These are phyloP conservation scores for Anabacerthia variegaticeps DNA, from an alignment of 2,797 vertebrate genomes.

Conservation along the genomic window DNA sequence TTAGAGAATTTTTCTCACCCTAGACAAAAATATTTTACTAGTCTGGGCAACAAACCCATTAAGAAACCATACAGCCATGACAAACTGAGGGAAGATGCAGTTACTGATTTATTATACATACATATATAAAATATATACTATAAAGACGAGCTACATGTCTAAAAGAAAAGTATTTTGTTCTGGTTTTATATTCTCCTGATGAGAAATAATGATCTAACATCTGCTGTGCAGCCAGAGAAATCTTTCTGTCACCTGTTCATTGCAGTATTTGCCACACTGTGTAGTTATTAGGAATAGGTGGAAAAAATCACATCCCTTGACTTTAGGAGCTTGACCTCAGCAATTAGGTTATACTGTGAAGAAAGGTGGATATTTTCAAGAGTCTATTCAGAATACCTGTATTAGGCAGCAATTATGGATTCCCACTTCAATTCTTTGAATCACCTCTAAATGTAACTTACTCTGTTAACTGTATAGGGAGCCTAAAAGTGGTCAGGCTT, in stretches of 20 bases:
- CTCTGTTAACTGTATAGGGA: neutral
- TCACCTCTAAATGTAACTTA: neutral
- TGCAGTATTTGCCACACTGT: neutral
- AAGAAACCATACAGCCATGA: neutral
- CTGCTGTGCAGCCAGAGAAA: neutral
- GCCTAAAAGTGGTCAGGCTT: neutral
- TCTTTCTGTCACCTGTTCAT: neutral
- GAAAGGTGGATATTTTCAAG: neutral
- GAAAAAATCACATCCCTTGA: neutral
- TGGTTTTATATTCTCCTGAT: neutral
- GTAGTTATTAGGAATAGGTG: neutral
- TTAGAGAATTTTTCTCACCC: neutral
- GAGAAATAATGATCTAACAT: conserved; percentile 3
- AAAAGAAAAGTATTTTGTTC: neutral
- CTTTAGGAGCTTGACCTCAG: conserved; percentile 5
- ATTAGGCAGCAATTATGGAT: neutral
- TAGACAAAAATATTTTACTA: neutral
- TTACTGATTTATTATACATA: neutral
- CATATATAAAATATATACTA: neutral
- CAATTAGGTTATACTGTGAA: neutral
- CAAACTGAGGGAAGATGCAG: neutral
- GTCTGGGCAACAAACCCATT: neutral
- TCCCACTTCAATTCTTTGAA: neutral
- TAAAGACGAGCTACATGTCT: neutral
- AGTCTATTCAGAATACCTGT: neutral